Evolutionary conservation across 2,113 vertebrate genomes (phyloP).

Genomic region (Odocoileus virginianus): DNA sequence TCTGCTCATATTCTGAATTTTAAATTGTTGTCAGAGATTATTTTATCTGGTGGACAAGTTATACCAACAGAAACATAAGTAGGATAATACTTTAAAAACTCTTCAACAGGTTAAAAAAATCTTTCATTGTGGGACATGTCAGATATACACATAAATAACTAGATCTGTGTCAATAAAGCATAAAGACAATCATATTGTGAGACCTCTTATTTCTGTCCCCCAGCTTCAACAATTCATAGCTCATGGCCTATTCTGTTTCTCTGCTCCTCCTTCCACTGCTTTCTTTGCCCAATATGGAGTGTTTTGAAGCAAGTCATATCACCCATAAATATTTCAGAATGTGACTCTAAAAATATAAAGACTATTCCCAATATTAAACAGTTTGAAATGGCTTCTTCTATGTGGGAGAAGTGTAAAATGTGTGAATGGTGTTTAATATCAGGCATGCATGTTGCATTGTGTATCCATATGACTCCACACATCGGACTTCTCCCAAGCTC

Average conservation of each 20-base stretch:
- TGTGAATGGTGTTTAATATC: background rate
- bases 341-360: background rate
- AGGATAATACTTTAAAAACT: background rate
- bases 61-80: background rate
- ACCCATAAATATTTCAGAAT: background rate
- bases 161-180: background rate
- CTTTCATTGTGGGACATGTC: background rate
- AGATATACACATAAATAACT: background rate
- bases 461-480: background rate
- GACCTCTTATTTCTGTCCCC: background rate
- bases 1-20: background rate
- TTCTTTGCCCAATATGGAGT: background rate
- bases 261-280: background rate
- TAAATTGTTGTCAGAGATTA: background rate
- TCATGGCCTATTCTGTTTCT: background rate
- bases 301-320: background rate
- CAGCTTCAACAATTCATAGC: background rate
- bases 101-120: background rate
- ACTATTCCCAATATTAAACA: background rate
- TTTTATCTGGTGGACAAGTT: background rate
- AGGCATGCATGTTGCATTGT: background rate
- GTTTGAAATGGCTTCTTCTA: background rate
- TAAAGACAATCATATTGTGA: background rate
- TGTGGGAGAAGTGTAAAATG: background rate
- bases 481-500: background rate